Evolutionary conservation across 2,113 vertebrate genomes (phyloP).

Genomic region (Colius striatus): DNA sequence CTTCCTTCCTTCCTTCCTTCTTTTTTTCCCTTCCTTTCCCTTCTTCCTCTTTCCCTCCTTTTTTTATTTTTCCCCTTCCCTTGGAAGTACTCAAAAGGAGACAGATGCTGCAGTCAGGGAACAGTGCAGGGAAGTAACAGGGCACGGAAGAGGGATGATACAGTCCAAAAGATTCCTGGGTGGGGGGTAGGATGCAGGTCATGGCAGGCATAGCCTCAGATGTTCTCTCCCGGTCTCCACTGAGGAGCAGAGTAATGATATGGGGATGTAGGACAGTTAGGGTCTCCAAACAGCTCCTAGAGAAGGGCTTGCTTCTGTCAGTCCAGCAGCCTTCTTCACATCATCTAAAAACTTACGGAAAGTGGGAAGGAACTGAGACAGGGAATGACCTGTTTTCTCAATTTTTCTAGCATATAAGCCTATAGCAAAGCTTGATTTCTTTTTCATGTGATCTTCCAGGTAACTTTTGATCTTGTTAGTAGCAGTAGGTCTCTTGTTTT

Average conservation of each 20-base stretch:
- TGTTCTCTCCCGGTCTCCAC: not conserved
- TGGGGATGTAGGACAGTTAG: too few species aligned
- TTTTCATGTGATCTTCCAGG: not conserved
- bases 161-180: not conserved
- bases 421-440: not conserved
- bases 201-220: not conserved
- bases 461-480: not conserved
- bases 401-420: not conserved
- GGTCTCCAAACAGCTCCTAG: not conserved
- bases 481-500: not conserved
- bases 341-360: not conserved
- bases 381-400: not conserved
- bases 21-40: not conserved
- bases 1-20: not conserved
- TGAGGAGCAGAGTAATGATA: not conserved
- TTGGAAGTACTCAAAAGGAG: not conserved
- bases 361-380: not conserved
- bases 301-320: not conserved
- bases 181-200: fast-evolving
- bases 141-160: not conserved
- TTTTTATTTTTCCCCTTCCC: not conserved
- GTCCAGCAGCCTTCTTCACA: not conserved
- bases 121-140: not conserved
- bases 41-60: too few species aligned
- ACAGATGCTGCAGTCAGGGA: not conserved